Evolutionary conservation across 2,797 vertebrate species (phyloP).

Genomic region (Ciconia nigra): DNA sequence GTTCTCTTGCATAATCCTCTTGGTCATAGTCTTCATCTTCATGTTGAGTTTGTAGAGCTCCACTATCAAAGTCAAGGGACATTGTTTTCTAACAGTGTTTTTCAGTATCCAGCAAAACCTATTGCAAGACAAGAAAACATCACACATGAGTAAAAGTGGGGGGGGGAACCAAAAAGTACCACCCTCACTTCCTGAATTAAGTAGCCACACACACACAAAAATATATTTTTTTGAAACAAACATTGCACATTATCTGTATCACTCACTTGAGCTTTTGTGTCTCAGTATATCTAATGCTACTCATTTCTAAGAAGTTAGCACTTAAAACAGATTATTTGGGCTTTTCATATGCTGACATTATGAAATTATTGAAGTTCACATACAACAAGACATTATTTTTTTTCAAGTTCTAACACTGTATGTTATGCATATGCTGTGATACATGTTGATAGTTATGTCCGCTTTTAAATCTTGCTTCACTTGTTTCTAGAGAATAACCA

Average conservation of each 20-base stretch:
- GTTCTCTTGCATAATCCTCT: slow-evolving; percentile 92
- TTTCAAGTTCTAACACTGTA: neutral
- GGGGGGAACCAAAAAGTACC: neutral
- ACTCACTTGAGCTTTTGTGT: neutral
- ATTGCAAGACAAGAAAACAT: neutral
- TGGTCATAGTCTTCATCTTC: slow-evolving; percentile 89
- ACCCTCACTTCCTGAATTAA: neutral
- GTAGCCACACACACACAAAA: neutral
- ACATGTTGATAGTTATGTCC: accelerated
- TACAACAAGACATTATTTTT: neutral
- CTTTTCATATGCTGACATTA: neutral
- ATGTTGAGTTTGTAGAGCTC: slow-evolving; percentile 88
- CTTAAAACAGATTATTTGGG: neutral
- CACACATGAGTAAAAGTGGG: neutral
- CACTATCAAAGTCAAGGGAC: slow-evolving; percentile 94
- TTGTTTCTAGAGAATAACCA: neutral
- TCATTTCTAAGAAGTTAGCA: neutral
- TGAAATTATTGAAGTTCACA: neutral
- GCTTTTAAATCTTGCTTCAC: neutral
- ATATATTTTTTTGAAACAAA: neutral
- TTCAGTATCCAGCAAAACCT: neutral
- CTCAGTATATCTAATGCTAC: neutral
- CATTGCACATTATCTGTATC: neutral
- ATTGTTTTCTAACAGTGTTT: slow-evolving; percentile 68
- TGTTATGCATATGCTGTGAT: neutral